phyloP scores from a whole-genome alignment of 2,797 vertebrate genomes.

The Scyliorhinus canicula region DNA sequence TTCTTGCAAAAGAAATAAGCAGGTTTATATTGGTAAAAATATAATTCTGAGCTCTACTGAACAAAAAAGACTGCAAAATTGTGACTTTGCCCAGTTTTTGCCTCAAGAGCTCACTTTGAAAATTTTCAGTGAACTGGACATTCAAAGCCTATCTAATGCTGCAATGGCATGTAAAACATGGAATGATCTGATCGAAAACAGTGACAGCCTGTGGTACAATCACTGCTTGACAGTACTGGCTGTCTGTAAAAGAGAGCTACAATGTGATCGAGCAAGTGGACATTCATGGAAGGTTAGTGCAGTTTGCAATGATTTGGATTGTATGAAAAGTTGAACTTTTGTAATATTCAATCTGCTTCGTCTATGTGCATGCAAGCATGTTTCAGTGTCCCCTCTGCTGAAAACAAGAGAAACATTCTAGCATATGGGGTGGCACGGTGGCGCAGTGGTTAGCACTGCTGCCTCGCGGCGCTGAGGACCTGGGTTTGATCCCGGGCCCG shows the following conservation, averaged over 20 bases:
- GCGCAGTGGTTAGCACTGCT: too few relatives aligned
- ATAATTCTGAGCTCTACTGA: conserved; percentile 39
- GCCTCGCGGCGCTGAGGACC: too few relatives aligned
- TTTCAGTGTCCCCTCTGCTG: neutral
- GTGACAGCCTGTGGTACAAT: conserved; percentile 68
- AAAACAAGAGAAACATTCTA: neutral
- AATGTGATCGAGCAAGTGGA: conserved; percentile 61
- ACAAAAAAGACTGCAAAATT: conserved; percentile 45
- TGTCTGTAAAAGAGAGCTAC: conserved; percentile 68
- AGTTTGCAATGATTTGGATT: neutral
- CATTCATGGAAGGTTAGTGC: conserved; percentile 75
- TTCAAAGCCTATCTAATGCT: conserved; percentile 67
- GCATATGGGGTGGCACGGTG: too few relatives aligned
- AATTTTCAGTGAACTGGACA: conserved; percentile 71
- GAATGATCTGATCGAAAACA: conserved; percentile 61
- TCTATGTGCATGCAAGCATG: neutral
- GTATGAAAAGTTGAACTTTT: neutral
- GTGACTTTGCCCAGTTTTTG: conserved; percentile 57
- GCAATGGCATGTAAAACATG: conserved; percentile 66
- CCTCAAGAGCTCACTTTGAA: conserved; percentile 66
- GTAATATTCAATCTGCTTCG: neutral
- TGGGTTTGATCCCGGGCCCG: too few relatives aligned
- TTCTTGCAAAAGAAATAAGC: conserved; percentile 44
- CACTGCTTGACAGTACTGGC: conserved; percentile 62
- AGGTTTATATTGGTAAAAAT: conserved; percentile 41